Evolutionary conservation across 2,888 invertebrate genomes (phyloP), one percentile per base, ranked within the genome.

Genomic region (Scaptomyza parva): DNA sequence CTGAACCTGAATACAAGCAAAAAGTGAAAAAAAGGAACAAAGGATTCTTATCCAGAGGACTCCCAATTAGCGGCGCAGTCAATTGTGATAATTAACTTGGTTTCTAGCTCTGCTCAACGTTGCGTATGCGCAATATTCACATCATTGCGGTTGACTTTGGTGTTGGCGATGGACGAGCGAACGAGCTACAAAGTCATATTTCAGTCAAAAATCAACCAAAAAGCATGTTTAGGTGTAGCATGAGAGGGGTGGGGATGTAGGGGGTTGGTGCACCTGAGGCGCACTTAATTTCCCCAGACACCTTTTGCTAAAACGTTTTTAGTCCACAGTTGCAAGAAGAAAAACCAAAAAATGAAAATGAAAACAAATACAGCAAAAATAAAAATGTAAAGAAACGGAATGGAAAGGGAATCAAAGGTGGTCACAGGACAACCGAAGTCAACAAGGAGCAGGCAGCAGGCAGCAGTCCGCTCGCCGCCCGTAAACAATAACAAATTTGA

Each of bases 231-330:
- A 35, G 44, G 22, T 28, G 17, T 18, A 26, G 7, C 5, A 12
- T 11, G 9, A 30, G n/a, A 28, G 6, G 8, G 2, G 18, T 9
- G 26, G 3, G 7, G 20, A 4, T 6, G 24, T 2, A 18, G 12
- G 20, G 8, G 26, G 26, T 20, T 50, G 14, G 14, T 17, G 59
- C 3, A 83, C 84, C 84, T 84, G 73, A 64, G 85, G 83, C 86
- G 47, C 71, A 68, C 63, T 70, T 85, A 84, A 84, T 84, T 84
- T 84, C 84, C 82, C 82, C 73, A 79, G 84, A 84, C 82, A 73
- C 72, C 82, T 69, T 69, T 76, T 75, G 48, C 48, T n/a, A 35
- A 70, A 70, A 50, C 65, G 45, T 41, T 44, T 57, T 48, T 30
- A 40, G 18, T 58, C 28, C 30, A n/a, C 12, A n/a, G 48, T 37